Evolutionary conservation across 1,140 invertebrate genomes (phyloP), one percentile per base, ranked within the genome.

Genomic region (Bursaphelenchus mucronatus): DNA sequence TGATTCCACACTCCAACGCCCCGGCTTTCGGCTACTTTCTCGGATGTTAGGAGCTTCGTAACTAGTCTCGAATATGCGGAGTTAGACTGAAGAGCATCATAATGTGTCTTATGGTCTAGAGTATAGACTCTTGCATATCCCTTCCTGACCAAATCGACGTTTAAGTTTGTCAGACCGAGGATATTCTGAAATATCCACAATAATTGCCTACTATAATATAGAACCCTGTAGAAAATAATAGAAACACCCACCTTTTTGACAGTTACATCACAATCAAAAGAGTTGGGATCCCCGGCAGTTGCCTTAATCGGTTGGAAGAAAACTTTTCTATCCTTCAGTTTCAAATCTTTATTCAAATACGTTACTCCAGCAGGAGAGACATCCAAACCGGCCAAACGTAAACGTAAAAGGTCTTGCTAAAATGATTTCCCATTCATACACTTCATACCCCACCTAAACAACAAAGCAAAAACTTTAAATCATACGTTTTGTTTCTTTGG

Each of bases 1-100:
- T 77, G 65, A 45, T 80, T 76, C 78, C 78, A 80, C 8, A 80
- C 63, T 8, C 77, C 78, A 13, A 80, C 62, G 8, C 76, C 78
- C 15, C 78, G 74, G 10, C 71, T 67, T 44, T 80, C 79, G 4
- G 78, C 78, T 21, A 80, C 71, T 58, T 81, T 78, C 58, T 80
- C 78, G 51, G 66, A 67, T 50, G 78, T 78, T 19, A 80, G 58
- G 15, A 80, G 72, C 19, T 70, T 50, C 13, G 66, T 74, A 58
- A 80, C 63, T 21, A 80, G 72, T n/a, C 78, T 68, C 0, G 78
- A 76, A 62, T 80, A 80, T 9, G 72, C 67, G 44, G 76, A 51
- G 52, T 74, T 70, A 9, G 51, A 41, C 56, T 81, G 79, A 17
- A 80, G 63, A 9, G 79, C 64, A 54, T 74, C 69, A 21, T 76